Percentiles rank a stretch among this genome's conserved stretches.
These are phyloP conservation scores for Ariolimax columbianus DNA, from an alignment of 2,888 invertebrate species.

Conservation along the genomic window DNA sequence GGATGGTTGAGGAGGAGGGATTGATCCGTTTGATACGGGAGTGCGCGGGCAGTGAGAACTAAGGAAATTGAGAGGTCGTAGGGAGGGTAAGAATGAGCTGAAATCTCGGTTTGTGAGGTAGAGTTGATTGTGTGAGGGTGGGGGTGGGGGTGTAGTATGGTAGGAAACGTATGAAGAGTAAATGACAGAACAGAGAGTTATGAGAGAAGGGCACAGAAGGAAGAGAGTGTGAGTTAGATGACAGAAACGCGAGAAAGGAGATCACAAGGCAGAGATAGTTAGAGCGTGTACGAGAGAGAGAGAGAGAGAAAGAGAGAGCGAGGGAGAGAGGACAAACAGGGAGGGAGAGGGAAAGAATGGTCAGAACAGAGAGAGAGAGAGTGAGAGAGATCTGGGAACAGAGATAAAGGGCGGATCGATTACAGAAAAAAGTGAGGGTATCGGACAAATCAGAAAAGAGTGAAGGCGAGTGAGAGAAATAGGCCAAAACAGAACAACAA, in stretches of 20 bases:
- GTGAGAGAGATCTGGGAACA: background rate
- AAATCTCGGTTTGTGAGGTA: too few relatives aligned
- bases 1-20: background rate
- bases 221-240: background rate
- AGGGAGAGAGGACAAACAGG: too few relatives aligned
- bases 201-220: background rate
- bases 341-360: too few relatives aligned
- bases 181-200: slow-evolving; percentile 21
- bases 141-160: background rate
- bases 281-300: too few relatives aligned
- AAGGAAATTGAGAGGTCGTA: too few relatives aligned
- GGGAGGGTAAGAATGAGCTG: too few relatives aligned
- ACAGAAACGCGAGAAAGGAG: too few relatives aligned
- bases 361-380: too few relatives aligned
- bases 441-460: too few relatives aligned
- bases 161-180: background rate
- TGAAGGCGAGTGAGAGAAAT: background rate
- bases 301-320: too few relatives aligned
- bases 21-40: slow-evolving; percentile 10
- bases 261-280: too few relatives aligned
- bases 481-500: background rate
- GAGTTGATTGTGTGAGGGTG: background rate
- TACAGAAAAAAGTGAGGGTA: background rate
- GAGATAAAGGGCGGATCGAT: background rate
- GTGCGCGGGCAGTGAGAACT: background rate